Conservation (phyloP, 1,140 invertebrate genomes). For the Zophobas morio region DNA sequence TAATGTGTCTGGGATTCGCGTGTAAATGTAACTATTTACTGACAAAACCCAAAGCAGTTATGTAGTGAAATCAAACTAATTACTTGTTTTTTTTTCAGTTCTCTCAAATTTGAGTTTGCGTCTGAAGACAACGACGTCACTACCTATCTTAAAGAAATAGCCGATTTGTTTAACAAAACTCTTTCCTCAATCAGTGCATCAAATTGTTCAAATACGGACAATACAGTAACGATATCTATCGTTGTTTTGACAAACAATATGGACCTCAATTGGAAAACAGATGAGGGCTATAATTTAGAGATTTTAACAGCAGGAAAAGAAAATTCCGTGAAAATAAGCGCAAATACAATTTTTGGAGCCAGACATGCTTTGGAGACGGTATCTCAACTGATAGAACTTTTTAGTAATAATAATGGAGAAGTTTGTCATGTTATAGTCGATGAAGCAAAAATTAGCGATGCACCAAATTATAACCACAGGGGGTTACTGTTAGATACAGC, state of each 20-base stretch:
- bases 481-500: constrained; percentile 84
- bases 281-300: constrained; percentile 76
- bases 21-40: no score
- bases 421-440: constrained; percentile 68
- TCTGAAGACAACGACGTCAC: constrained; percentile 67
- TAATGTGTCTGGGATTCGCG: no score
- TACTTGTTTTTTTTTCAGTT: constrained; percentile 48
- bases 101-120: constrained; percentile 70
- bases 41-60: no score
- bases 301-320: constrained; percentile 71
- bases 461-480: constrained; percentile 79
- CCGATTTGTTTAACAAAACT: constrained; percentile 70
- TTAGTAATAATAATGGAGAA: constrained; percentile 45
- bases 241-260: constrained; percentile 69
- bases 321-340: constrained; percentile 72
- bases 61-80: no score
- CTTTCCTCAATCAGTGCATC: constrained; percentile 72
- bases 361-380: constrained; percentile 85
- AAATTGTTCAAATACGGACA: constrained; percentile 69
- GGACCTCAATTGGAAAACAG: constrained; percentile 74
- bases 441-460: constrained; percentile 74
- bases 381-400: constrained; percentile 75
- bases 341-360: constrained; percentile 80
- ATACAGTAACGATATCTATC: constrained; percentile 71
- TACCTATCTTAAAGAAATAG: constrained; percentile 69